Percentiles rank a stretch among this genome's conserved stretches.
These are phyloP conservation scores for Micromussa lordhowensis DNA, from an alignment of 92 coral and sea anemone species.

Conservation along the genomic window DNA sequence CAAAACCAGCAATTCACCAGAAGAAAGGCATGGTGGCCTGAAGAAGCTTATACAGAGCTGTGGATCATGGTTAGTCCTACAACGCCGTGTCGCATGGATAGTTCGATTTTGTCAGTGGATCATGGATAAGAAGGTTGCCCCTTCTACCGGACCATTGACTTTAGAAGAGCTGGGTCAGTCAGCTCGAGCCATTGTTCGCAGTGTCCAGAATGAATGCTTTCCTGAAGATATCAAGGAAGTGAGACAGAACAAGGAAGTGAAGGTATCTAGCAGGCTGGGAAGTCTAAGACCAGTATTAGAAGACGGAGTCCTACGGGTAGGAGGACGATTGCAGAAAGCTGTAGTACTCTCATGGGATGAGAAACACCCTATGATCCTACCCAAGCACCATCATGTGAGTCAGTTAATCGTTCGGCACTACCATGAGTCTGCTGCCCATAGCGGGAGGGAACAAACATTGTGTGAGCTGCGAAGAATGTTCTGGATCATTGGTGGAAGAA, in stretches of 20 bases:
- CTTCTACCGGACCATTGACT: slow-evolving; percentile 9
- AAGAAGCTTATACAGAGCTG: too few relatives aligned
- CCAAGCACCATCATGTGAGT: too few relatives aligned
- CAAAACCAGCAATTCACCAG: too few relatives aligned
- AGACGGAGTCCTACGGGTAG: too few relatives aligned
- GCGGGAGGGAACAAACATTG: slow-evolving; percentile 67
- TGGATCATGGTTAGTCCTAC: slow-evolving; percentile 50
- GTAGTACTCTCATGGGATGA: slow-evolving; percentile 43
- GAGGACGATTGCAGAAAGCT: slow-evolving; percentile 37
- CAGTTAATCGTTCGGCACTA: too few relatives aligned
- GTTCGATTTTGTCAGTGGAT: slow-evolving; percentile 62
- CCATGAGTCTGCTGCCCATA: too few relatives aligned
- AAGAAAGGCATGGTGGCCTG: too few relatives aligned
- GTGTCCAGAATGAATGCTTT: slow-evolving; percentile 49
- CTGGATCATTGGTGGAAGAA: slow-evolving; percentile 70
- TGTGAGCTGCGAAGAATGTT: slow-evolving; percentile 60
- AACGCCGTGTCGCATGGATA: slow-evolving; percentile 63
- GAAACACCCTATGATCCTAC: too few relatives aligned
- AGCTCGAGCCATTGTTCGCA: too few relatives aligned
- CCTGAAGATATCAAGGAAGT: slow-evolving; percentile 41
- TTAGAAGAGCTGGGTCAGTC: slow-evolving; percentile 2
- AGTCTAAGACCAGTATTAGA: too few relatives aligned
- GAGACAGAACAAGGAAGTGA: slow-evolving; percentile 25
- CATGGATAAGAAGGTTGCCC: slow-evolving; percentile 20
- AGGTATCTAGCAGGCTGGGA: too few relatives aligned